phyloP scores from a whole-genome alignment of 2,113 vertebrate species.

The Hucho hucho region DNA sequence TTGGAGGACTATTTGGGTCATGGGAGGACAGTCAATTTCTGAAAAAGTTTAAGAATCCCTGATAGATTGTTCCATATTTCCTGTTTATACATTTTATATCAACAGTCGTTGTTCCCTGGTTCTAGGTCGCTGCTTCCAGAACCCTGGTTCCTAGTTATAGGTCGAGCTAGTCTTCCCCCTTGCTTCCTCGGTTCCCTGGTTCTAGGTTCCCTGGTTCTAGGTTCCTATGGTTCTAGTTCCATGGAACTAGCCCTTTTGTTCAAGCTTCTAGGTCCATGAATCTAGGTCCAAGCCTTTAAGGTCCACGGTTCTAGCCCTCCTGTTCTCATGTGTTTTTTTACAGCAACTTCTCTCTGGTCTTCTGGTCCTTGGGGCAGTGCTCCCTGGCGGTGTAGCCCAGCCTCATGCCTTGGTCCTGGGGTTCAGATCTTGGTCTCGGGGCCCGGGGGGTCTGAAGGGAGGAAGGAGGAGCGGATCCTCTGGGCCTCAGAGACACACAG shows the following conservation, averaged over 20 bases:
- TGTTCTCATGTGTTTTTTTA: neutral
- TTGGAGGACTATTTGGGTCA: too few species aligned
- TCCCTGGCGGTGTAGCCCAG: neutral
- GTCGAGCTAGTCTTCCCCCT: too few species aligned
- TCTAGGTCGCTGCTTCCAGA: too few species aligned
- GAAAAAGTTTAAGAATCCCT: too few species aligned
- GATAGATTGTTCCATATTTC: too few species aligned
- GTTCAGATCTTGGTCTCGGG: conserved; percentile 88
- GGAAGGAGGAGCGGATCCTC: conserved; percentile 90
- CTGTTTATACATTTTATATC: too few species aligned
- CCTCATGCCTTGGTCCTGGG: conserved; percentile 17
- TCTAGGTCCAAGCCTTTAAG: neutral
- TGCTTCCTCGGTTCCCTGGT: neutral
- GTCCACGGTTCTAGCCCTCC: too few species aligned
- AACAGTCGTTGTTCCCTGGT: too few species aligned
- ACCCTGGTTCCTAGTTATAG: too few species aligned
- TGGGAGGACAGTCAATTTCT: too few species aligned
- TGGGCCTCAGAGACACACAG: conserved; percentile 87
- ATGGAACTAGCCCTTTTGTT: neutral
- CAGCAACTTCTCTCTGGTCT: neutral
- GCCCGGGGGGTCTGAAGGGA: conserved; percentile 78
- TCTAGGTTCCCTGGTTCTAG: neutral
- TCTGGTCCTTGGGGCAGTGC: neutral
- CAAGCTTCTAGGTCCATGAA: neutral
- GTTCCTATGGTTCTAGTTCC: neutral